phyloP scores from a whole-genome alignment of 2,888 invertebrate species.

The Papilio protenor region DNA sequence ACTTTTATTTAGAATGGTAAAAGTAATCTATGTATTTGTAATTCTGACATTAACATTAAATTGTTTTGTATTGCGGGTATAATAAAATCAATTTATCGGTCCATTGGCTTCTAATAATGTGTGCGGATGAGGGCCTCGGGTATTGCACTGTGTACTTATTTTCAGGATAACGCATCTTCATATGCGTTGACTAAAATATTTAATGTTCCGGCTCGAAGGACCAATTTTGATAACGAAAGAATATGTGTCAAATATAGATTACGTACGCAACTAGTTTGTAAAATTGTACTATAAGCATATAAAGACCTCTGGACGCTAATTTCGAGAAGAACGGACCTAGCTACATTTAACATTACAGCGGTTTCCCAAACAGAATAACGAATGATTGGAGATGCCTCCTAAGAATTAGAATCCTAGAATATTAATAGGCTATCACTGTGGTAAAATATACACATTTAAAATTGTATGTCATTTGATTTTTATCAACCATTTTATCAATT shows the following conservation, averaged over 20 bases:
- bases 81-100: conserved; percentile 73
- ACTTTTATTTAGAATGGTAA: not conserved
- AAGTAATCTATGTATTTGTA: conserved; percentile 26
- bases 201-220: conserved; percentile 1
- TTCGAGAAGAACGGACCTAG: not conserved
- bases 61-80: conserved; percentile 51
- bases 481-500: no score
- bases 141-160: conserved; percentile 28
- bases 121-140: conserved; percentile 44
- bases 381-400: conserved; percentile 7
- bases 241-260: no score
- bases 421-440: not conserved
- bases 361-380: not conserved
- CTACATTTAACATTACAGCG: not conserved
- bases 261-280: not conserved
- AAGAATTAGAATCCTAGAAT: not conserved
- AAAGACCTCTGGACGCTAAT: not conserved
- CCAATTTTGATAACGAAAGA: not conserved
- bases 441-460: no score
- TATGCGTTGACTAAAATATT: not conserved
- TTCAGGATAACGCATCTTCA: conserved; percentile 28
- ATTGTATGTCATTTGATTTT: no score
- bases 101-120: conserved; percentile 58
- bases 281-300: not conserved
- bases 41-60: conserved; percentile 43